phyloP scores from a whole-genome alignment of 2,797 vertebrate species.

The Echiichthys vipera region DNA sequence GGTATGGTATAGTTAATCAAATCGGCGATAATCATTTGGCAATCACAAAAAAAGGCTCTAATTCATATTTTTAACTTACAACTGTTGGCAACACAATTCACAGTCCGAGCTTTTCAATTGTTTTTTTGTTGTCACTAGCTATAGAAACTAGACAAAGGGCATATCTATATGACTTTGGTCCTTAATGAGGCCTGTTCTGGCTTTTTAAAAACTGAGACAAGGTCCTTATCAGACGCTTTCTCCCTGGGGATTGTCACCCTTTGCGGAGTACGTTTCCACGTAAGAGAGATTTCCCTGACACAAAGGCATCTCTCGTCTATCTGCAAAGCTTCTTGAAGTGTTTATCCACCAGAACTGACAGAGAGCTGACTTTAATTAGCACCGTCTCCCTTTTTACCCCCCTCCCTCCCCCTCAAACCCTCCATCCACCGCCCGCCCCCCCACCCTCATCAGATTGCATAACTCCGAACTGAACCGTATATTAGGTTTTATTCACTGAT shows the following conservation, averaged over 20 bases:
- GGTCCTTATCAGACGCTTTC: slow-evolving; percentile 77
- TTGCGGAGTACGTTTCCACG: slow-evolving; percentile 77
- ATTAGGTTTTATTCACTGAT: slow-evolving; percentile 78
- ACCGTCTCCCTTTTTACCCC: slow-evolving; percentile 74
- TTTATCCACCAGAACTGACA: slow-evolving; percentile 87
- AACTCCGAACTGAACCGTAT: slow-evolving; percentile 76
- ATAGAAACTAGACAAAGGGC: slow-evolving; percentile 62
- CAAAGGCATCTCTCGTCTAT: slow-evolving; percentile 83
- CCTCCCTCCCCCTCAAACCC: background rate
- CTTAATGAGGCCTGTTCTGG: slow-evolving; percentile 78
- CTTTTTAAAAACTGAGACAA: slow-evolving; percentile 74
- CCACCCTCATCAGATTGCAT: slow-evolving; percentile 78
- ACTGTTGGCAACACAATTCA: background rate
- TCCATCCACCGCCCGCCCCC: background rate
- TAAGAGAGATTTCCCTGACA: slow-evolving; percentile 82
- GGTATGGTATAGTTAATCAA: slow-evolving; percentile 15
- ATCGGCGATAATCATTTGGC: slow-evolving; percentile 2
- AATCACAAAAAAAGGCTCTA: background rate
- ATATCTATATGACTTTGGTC: slow-evolving; percentile 73
- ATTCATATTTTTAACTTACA: slow-evolving; percentile 11
- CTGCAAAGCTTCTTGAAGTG: slow-evolving; percentile 84
- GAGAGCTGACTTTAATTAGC: slow-evolving; percentile 86
- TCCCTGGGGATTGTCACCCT: slow-evolving; percentile 80
- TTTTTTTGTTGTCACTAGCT: slow-evolving; percentile 22
- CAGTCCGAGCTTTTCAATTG: slow-evolving; percentile 16